Percentiles rank a stretch among this genome's conserved stretches.
Conservation (phyloP, 1,140 invertebrate genomes). For the Bactericera cockerelli region DNA sequence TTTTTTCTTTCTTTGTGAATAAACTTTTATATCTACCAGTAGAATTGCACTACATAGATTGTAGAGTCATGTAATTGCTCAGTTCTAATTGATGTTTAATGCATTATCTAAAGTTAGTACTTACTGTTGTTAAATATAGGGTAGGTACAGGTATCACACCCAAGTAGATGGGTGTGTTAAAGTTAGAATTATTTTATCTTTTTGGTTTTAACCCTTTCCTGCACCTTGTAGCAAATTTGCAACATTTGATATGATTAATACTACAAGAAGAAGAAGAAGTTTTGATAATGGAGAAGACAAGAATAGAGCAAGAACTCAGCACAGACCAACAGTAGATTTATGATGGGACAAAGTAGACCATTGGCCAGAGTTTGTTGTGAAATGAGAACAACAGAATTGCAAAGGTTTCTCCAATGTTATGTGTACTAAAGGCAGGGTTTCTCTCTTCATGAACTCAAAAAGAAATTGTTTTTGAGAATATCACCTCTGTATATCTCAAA, state of each 20-base stretch:
- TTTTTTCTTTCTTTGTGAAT: too few relatives aligned
- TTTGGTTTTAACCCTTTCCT: background rate
- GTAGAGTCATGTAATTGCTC: too few relatives aligned
- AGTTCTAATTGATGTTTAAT: too few relatives aligned
- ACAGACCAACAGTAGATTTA: conserved; percentile 9
- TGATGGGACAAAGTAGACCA: conserved; percentile 5
- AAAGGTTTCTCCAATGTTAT: conserved; percentile 12
- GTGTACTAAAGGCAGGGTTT: conserved; percentile 11
- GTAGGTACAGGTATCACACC: too few relatives aligned
- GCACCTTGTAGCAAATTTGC: background rate
- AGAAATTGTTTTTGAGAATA: background rate
- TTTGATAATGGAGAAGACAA: background rate
- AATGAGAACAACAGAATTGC: conserved; percentile 7
- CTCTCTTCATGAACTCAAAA: conserved; percentile 3
- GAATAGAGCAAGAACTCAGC: conserved; percentile 5
- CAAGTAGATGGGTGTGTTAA: too few relatives aligned
- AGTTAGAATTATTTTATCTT: too few relatives aligned
- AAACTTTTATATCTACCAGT: too few relatives aligned
- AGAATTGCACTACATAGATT: too few relatives aligned
- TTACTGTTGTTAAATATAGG: too few relatives aligned
- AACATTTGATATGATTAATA: background rate
- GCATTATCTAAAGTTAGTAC: too few relatives aligned
- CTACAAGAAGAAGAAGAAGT: conserved; percentile 14
- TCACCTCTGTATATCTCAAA: background rate
- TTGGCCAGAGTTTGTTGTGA: conserved; percentile 9